Evolutionary conservation across 2,797 vertebrate genomes (phyloP).

Genomic region (Iguana delicatissima): DNA sequence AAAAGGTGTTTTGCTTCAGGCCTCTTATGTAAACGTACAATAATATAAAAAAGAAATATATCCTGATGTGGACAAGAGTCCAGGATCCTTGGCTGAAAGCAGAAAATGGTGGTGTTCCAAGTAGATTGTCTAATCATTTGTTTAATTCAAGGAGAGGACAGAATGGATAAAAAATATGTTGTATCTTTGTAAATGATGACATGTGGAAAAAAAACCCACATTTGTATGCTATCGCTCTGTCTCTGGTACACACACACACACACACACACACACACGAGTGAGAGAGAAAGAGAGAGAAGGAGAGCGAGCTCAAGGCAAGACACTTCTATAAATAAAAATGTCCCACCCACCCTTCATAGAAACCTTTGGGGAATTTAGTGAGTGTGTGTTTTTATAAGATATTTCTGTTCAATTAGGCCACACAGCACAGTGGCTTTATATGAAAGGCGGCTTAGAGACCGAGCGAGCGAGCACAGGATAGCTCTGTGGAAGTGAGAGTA

Average conservation of each 20-base stretch:
- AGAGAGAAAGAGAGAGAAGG: too few species aligned
- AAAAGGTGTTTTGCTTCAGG: neutral
- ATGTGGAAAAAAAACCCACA: conserved; percentile 41
- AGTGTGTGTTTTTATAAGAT: conserved; percentile 76
- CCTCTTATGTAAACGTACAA: conserved; percentile 51
- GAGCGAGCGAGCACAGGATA: conserved; percentile 43
- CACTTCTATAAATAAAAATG: conserved; percentile 74
- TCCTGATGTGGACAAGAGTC: neutral
- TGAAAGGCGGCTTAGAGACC: conserved; percentile 76
- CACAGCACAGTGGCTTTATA: conserved; percentile 77
- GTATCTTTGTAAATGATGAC: conserved; percentile 68
- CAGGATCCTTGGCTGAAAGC: conserved; percentile 64
- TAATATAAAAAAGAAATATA: neutral
- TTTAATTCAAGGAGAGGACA: conserved; percentile 55
- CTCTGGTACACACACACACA: conserved; percentile 36
- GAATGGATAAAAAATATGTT: conserved; percentile 42
- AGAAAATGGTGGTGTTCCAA: conserved; percentile 67
- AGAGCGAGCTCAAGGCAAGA: conserved; percentile 70
- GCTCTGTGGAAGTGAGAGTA: conserved; percentile 77
- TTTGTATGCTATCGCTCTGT: neutral
- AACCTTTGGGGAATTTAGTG: conserved; percentile 77
- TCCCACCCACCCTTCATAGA: conserved; percentile 75
- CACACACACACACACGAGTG: conserved; percentile 32
- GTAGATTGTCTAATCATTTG: conserved; percentile 72
- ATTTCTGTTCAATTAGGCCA: conserved; percentile 79